Percentiles rank a stretch among this genome's conserved stretches.
phyloP scores from a whole-genome alignment of 2,888 invertebrate species.

The Colletes collaris region DNA sequence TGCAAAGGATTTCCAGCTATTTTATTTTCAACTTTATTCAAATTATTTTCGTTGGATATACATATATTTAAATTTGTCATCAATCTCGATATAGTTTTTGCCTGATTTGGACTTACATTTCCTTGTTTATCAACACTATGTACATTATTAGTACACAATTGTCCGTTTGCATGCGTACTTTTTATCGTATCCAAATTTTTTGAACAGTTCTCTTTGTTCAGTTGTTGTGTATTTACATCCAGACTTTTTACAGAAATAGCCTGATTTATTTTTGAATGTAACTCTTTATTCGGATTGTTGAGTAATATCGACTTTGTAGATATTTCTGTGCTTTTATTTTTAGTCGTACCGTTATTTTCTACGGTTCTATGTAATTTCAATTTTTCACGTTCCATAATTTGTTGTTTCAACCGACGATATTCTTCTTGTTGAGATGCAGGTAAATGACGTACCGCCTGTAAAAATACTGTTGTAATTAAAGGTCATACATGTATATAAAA shows the following conservation, averaged over 20 bases:
- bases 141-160: neutral
- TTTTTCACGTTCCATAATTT: constrained; percentile 79
- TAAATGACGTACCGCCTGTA: constrained; percentile 82
- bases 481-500: constrained; percentile 1
- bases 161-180: neutral
- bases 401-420: constrained; percentile 81
- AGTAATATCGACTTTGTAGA: constrained; percentile 17
- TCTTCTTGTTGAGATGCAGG: constrained; percentile 82
- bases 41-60: constrained; percentile 52
- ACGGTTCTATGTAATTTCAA: constrained; percentile 67
- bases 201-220: constrained; percentile 28
- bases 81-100: constrained; percentile 26
- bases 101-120: constrained; percentile 8
- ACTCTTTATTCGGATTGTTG: constrained; percentile 21
- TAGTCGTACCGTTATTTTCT: constrained; percentile 42
- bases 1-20: constrained; percentile 22
- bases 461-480: constrained; percentile 47
- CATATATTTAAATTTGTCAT: constrained; percentile 59
- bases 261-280: constrained; percentile 35
- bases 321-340: constrained; percentile 23
- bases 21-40: constrained; percentile 15
- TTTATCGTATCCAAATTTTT: constrained; percentile 33
- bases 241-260: constrained; percentile 13
- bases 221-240: constrained; percentile 28
- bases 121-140: constrained; percentile 14